These are phyloP conservation scores for Diarsia brunnea DNA, from an alignment of 2,888 invertebrate genomes.

Conservation along the genomic window DNA sequence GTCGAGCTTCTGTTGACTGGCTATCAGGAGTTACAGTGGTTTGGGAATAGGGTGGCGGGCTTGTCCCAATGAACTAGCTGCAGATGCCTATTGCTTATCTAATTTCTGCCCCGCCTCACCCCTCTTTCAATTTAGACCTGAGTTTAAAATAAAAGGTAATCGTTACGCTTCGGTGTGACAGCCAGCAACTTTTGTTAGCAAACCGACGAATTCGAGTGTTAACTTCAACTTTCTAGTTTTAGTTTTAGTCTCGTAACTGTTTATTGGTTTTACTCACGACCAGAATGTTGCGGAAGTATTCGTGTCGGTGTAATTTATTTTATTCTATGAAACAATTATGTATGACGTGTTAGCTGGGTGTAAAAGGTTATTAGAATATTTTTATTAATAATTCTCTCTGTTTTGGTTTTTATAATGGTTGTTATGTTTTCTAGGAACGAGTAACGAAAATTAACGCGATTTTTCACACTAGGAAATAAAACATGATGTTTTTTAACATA, in stretches of 20 bases:
- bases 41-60: too few species aligned
- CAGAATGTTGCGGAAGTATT: conserved; percentile 39
- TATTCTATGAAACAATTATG: conserved; percentile 35
- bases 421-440: conserved; percentile 6
- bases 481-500: not conserved
- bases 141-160: not conserved
- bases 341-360: conserved; percentile 18
- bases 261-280: conserved; percentile 67
- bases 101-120: too few species aligned
- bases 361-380: conserved; percentile 13
- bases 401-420: conserved; percentile 5
- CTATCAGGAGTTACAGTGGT: too few species aligned
- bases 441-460: not conserved
- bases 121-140: too few species aligned
- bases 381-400: not conserved
- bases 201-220: conserved; percentile 62
- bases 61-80: too few species aligned
- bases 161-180: conserved; percentile 48
- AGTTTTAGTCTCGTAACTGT: conserved; percentile 57
- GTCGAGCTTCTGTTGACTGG: too few species aligned
- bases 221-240: conserved; percentile 65
- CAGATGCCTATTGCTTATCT: too few species aligned
- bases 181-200: conserved; percentile 45
- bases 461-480: not conserved
- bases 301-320: conserved; percentile 34